These are phyloP conservation scores for Champsocephalus gunnari DNA, from an alignment of 2,797 vertebrate species.

Conservation along the genomic window DNA sequence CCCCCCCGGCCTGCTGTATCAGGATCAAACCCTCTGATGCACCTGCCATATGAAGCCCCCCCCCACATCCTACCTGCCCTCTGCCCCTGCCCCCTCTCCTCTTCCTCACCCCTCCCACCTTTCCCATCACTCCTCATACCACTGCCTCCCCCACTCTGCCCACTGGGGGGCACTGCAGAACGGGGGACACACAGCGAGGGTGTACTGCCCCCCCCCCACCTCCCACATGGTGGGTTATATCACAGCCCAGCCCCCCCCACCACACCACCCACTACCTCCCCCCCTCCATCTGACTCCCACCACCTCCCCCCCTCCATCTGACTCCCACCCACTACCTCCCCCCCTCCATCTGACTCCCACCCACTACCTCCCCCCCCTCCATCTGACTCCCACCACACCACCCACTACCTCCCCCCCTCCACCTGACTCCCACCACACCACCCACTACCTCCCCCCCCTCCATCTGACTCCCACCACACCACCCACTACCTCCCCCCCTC, in stretches of 20 bases:
- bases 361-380: no score
- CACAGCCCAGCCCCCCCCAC: constrained; percentile 65
- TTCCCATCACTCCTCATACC: constrained; percentile 83
- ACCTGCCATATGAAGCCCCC: constrained; percentile 60
- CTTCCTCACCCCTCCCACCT: constrained; percentile 70
- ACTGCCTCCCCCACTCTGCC: constrained; percentile 66
- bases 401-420: no score
- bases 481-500: no score
- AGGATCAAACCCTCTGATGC: constrained; percentile 57
- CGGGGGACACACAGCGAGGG: constrained; percentile 26
- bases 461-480: no score
- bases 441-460: no score
- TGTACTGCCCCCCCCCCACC: constrained; percentile 83
- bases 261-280: no score
- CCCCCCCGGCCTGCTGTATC: constrained; percentile 67
- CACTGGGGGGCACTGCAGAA: constrained; percentile 66
- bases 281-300: no score
- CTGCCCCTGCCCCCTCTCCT: constrained; percentile 74
- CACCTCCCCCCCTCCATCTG: no score
- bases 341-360: no score
- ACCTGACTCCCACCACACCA: no score
- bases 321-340: no score
- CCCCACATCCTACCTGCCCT: constrained; percentile 63
- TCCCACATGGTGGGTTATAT: constrained; percentile 83
- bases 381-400: no score